These are phyloP conservation scores for Colletes latitarsis DNA, from an alignment of 1,140 invertebrate genomes.

Conservation along the genomic window DNA sequence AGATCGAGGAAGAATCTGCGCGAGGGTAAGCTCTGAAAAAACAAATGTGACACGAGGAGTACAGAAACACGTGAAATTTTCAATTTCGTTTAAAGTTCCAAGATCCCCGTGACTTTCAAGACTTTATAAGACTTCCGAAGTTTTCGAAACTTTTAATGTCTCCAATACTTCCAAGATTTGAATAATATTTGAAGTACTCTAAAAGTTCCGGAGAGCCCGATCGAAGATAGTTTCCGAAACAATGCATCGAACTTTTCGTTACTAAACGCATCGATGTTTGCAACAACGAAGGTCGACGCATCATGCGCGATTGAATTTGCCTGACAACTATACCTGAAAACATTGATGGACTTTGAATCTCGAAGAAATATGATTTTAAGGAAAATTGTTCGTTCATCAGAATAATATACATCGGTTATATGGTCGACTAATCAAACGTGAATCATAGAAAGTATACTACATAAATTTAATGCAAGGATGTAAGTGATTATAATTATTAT, in stretches of 20 bases:
- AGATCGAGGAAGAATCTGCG: neutral
- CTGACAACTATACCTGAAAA: no score
- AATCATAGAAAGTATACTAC: no score
- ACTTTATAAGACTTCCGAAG: slow-evolving; percentile 34
- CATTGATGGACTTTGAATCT: no score
- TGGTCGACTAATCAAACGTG: no score
- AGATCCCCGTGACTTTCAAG: slow-evolving; percentile 19
- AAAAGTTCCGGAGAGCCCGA: slow-evolving; percentile 16
- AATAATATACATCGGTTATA: no score
- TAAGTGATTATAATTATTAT: no score
- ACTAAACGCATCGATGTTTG: no score
- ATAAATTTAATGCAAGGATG: no score
- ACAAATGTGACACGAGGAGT: neutral
- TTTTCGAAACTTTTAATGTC: slow-evolving; percentile 21
- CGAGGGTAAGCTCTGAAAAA: neutral
- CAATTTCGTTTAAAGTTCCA: slow-evolving; percentile 44
- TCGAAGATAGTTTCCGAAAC: slow-evolving; percentile 10
- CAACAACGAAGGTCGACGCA: no score
- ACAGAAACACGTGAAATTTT: slow-evolving; percentile 15
- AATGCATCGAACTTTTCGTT: neutral
- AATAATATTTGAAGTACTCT: slow-evolving; percentile 39
- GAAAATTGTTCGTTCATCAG: no score
- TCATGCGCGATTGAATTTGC: no score
- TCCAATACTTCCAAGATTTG: slow-evolving; percentile 41
- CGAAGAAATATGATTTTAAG: no score